Evolutionary conservation across 2,113 vertebrate genomes (phyloP), one percentile per base, ranked within the genome.

Genomic region (Leucopsar rothschildi): DNA sequence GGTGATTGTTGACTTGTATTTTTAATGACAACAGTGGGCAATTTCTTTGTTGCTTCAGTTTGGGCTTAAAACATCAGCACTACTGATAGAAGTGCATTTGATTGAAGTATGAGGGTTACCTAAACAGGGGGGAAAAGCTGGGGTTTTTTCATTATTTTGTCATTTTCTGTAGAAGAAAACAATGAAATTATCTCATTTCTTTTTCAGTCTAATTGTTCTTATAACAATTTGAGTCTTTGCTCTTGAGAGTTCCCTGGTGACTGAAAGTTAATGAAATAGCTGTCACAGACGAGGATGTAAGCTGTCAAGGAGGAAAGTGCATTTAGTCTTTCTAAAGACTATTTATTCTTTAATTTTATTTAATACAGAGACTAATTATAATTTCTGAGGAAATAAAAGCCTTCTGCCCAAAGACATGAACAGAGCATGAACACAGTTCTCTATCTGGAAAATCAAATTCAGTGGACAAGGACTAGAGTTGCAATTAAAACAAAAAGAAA

Each of bases 251-350:
- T 92, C 93, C 93, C 84, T 70, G 33, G 50, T 94, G 91, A 70
- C 59, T 65, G 63, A 52, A 81, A 88, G 55, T 87, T 93, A 94
- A 93, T 87, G 70, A 95, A 94, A 88, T 95, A 86, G 61, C 75
- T 88, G 47, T 72, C 70, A 79, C 73, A 91, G 76, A 44, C 72
- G 84, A 81, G 93, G 84, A 85, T 76, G 50, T 75, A 64, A 91
- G 69, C 88, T 86, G 65, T 70, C 82, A 69, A 76, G 61, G 45
- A 86, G 35, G 39, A 91, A 60, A 84, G 53, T 78, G 35, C 53
- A 91, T 76, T 84, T 82, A 71, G 56, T 94, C 44, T 63, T 96
- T 88, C 28, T 45, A 16, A 81, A 92, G 39, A 64, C 64, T 80
- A 24, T 56, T 89, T 90, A 71, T 92, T 86, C 77, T 53, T 93